Evolutionary conservation across 2,888 invertebrate genomes (phyloP).

Genomic region (Apamea sordens): DNA sequence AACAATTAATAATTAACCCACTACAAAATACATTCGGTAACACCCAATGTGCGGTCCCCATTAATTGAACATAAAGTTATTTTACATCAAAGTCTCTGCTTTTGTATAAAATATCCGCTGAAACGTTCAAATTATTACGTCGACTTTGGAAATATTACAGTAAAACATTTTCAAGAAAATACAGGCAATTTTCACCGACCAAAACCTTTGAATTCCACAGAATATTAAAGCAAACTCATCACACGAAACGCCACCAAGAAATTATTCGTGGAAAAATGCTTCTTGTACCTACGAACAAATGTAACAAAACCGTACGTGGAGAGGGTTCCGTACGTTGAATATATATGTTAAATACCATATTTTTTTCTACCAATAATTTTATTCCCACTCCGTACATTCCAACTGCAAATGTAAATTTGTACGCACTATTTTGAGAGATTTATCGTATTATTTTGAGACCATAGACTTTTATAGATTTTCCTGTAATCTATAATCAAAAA

Average conservation of each 20-base stretch:
- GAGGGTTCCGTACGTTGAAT: too few relatives aligned
- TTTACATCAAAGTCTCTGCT: background rate
- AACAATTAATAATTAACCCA: background rate
- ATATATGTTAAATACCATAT: background rate
- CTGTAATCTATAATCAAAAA: too few relatives aligned
- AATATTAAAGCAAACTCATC: background rate
- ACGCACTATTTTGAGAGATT: too few relatives aligned
- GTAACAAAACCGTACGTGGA: too few relatives aligned
- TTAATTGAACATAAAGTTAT: background rate
- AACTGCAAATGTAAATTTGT: background rate
- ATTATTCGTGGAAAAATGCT: background rate
- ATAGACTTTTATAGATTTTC: too few relatives aligned
- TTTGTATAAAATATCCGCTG: background rate
- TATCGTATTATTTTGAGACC: too few relatives aligned
- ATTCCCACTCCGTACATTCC: background rate
- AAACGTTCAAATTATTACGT: background rate
- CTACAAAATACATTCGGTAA: background rate
- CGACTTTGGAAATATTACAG: background rate
- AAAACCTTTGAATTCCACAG: background rate
- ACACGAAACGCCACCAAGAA: background rate
- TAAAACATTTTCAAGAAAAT: background rate
- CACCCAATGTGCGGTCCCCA: background rate
- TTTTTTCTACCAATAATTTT: background rate
- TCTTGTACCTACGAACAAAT: background rate
- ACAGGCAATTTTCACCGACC: background rate